A percentile compares a stretch with the other conserved stretches of the same genome.
These are phyloP conservation scores for Colius striatus DNA, from an alignment of 2,113 vertebrate genomes.

Conservation along the genomic window DNA sequence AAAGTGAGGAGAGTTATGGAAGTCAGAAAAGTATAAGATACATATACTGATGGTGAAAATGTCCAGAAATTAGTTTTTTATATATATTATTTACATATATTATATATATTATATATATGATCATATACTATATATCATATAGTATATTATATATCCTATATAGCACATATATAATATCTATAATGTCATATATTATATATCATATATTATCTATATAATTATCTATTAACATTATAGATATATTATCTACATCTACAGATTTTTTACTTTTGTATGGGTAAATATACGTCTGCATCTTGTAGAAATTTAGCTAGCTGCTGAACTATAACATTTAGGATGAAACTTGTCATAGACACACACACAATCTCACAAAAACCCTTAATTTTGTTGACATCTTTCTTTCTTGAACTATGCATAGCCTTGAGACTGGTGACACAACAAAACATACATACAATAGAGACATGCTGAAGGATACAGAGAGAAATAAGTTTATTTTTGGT, in stretches of 20 bases:
- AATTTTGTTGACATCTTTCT: background rate
- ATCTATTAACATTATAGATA: no score
- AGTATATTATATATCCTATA: no score
- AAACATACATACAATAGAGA: background rate
- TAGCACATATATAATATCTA: no score
- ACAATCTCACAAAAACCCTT: background rate
- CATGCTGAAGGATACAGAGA: background rate
- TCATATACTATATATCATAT: no score
- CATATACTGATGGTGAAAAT: background rate
- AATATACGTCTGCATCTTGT: background rate
- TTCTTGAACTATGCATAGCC: background rate
- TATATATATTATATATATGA: no score
- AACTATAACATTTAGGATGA: background rate
- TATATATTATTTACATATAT: no score
- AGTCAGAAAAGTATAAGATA: background rate
- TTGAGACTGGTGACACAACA: background rate
- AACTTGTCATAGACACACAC: background rate
- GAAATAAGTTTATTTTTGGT: background rate
- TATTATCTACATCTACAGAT: background rate
- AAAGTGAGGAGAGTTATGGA: background rate
- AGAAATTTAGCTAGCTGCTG: background rate
- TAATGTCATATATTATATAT: no score
- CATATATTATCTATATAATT: no score
- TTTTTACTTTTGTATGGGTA: background rate
- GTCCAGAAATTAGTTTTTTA: background rate